Conservation (phyloP, 1,140 invertebrate species). For the Ooceraea biroi region DNA sequence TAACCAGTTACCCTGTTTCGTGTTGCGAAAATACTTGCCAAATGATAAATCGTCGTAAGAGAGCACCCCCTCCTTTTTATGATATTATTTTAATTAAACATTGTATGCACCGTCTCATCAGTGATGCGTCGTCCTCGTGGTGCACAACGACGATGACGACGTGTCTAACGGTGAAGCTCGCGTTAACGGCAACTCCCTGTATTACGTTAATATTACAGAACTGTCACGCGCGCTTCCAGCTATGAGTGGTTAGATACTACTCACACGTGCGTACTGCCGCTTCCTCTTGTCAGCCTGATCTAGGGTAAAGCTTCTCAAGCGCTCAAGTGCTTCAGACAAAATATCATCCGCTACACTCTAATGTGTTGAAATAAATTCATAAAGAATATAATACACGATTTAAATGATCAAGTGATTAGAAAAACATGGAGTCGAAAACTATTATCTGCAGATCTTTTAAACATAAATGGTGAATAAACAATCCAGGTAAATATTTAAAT, state of each 20-base stretch:
- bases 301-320: not conserved
- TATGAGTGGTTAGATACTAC: not conserved
- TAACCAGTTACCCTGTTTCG: not conserved
- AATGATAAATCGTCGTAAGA: slow-evolving; percentile 9
- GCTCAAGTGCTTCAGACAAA: not conserved
- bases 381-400: not conserved
- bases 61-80: not conserved
- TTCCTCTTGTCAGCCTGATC: not conserved
- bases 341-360: not conserved
- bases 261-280: slow-evolving; percentile 3
- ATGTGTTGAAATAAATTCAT: slow-evolving; percentile 1
- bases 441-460: too few species aligned
- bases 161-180: slow-evolving; percentile 2
- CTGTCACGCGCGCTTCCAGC: not conserved
- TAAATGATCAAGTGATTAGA: too few species aligned
- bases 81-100: slow-evolving; percentile 41
- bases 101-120: not conserved
- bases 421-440: too few species aligned
- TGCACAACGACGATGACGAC: not conserved
- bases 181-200: slow-evolving; percentile 24
- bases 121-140: not conserved
- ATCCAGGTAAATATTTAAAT: too few species aligned
- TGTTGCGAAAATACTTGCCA: not conserved
- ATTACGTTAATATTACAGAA: slow-evolving; percentile 43
- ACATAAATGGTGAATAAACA: too few species aligned